Percentiles rank a stretch among this genome's conserved stretches.
phyloP scores from a whole-genome alignment of 2,888 invertebrate genomes.

The Ochropleura leucogaster region DNA sequence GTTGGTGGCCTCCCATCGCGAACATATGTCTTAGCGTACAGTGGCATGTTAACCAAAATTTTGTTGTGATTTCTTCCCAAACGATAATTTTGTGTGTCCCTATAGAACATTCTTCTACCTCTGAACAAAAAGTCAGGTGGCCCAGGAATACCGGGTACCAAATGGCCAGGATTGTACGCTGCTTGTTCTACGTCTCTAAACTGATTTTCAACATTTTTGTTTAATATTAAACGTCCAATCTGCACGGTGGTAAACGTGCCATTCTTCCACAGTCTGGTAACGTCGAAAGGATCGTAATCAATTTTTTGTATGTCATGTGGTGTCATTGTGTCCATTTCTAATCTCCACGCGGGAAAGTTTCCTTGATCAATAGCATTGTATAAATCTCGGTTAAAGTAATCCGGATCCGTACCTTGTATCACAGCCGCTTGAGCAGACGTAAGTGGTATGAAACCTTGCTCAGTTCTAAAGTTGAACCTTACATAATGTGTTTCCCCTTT shows the following conservation, averaged over 20 bases:
- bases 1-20: conserved; percentile 71
- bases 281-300: conserved; percentile 85
- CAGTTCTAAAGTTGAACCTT: conserved; percentile 96
- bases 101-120: conserved; percentile 86
- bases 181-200: conserved; percentile 88
- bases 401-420: conserved; percentile 93
- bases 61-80: conserved; percentile 71
- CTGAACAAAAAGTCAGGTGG: conserved; percentile 89
- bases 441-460: conserved; percentile 95
- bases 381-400: conserved; percentile 95
- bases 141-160: conserved; percentile 86
- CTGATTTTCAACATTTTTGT: conserved; percentile 87
- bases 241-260: conserved; percentile 85
- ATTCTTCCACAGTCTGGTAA: conserved; percentile 84
- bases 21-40: conserved; percentile 66
- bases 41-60: conserved; percentile 69
- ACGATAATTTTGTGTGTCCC: conserved; percentile 88
- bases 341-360: conserved; percentile 86
- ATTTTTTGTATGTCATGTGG: conserved; percentile 77
- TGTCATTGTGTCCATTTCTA: conserved; percentile 84
- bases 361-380: conserved; percentile 95
- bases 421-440: conserved; percentile 91
- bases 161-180: conserved; percentile 82
- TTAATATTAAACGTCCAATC: conserved; percentile 86
- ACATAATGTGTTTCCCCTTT: conserved; percentile 93